phyloP scores from a whole-genome alignment of 2,888 invertebrate species.

The Romanomermis culicivorax region DNA sequence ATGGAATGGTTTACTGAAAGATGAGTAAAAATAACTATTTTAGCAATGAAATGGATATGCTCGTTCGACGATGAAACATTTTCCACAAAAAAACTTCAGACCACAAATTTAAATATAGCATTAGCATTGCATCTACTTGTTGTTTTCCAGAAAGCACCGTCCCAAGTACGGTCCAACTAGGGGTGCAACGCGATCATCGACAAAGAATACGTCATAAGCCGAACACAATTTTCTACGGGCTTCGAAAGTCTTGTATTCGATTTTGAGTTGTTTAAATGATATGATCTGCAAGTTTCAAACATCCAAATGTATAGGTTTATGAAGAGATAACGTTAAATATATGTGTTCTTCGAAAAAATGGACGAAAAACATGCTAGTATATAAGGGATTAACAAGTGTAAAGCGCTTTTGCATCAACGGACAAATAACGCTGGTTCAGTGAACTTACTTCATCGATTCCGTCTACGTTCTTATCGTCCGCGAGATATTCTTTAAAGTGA shows the following conservation, averaged over 20 bases:
- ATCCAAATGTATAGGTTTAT: too few species aligned
- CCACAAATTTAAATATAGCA: background rate
- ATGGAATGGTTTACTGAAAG: background rate
- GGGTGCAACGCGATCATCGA: constrained; percentile 41
- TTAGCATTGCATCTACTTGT: background rate
- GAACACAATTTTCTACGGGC: constrained; percentile 49
- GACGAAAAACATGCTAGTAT: too few species aligned
- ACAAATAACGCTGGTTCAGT: too few species aligned
- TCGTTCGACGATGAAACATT: background rate
- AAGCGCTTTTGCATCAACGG: too few species aligned
- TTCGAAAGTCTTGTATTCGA: constrained; percentile 56
- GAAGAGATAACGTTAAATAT: background rate
- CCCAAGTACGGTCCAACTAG: background rate
- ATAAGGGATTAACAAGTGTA: too few species aligned
- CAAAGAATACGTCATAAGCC: constrained; percentile 53
- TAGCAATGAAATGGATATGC: background rate
- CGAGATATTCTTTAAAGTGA: background rate
- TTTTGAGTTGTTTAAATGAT: constrained; percentile 52
- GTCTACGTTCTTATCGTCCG: background rate
- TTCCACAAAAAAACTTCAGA: background rate
- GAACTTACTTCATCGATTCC: background rate
- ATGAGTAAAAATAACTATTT: background rate
- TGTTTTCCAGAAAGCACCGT: background rate
- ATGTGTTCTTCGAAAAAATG: too few species aligned
- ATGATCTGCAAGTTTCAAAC: constrained; percentile 42